A percentile compares a stretch with the other conserved stretches of the same genome.
These are phyloP conservation scores for Microctenopoma lineatum DNA, from an alignment of 2,797 vertebrate genomes.

Conservation along the genomic window DNA sequence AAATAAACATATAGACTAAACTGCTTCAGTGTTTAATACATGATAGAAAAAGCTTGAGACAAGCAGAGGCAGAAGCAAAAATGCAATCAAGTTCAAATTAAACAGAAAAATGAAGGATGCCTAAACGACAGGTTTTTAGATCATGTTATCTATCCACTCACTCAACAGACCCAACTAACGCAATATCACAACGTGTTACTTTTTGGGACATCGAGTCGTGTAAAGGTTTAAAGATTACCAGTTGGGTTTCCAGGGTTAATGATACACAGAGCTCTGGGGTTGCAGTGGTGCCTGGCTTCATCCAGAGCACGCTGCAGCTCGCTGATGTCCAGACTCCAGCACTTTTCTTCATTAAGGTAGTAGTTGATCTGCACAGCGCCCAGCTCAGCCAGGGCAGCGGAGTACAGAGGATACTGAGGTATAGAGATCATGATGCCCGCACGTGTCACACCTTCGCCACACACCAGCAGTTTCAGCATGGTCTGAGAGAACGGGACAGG, in stretches of 20 bases:
- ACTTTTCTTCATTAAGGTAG: slow-evolving; percentile 89
- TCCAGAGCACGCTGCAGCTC: slow-evolving; percentile 86
- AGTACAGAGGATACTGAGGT: slow-evolving; percentile 93
- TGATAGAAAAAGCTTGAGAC: too few relatives aligned
- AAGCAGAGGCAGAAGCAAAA: too few relatives aligned
- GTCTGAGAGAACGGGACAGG: slow-evolving; percentile 72
- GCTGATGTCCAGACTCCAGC: slow-evolving; percentile 87
- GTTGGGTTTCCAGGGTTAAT: slow-evolving; percentile 96
- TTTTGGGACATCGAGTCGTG: too few relatives aligned
- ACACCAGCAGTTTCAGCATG: slow-evolving; percentile 89
- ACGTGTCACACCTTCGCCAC: slow-evolving; percentile 80
- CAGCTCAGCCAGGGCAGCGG: slow-evolving; percentile 87
- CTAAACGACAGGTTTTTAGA: too few relatives aligned
- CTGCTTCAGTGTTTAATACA: too few relatives aligned
- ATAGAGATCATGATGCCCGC: slow-evolving; percentile 91
- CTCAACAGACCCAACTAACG: too few relatives aligned
- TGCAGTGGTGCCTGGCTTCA: slow-evolving; percentile 84
- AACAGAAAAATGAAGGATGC: too few relatives aligned
- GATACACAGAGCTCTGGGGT: slow-evolving; percentile 89
- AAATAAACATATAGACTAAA: too few relatives aligned
- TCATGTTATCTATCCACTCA: too few relatives aligned
- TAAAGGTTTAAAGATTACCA: slow-evolving; percentile 70
- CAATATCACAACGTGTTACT: not conserved
- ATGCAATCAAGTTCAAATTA: too few relatives aligned
- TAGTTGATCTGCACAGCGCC: slow-evolving; percentile 88